These are phyloP conservation scores for Oriolus oriolus DNA, from an alignment of 2,113 vertebrate genomes.

Conservation along the genomic window DNA sequence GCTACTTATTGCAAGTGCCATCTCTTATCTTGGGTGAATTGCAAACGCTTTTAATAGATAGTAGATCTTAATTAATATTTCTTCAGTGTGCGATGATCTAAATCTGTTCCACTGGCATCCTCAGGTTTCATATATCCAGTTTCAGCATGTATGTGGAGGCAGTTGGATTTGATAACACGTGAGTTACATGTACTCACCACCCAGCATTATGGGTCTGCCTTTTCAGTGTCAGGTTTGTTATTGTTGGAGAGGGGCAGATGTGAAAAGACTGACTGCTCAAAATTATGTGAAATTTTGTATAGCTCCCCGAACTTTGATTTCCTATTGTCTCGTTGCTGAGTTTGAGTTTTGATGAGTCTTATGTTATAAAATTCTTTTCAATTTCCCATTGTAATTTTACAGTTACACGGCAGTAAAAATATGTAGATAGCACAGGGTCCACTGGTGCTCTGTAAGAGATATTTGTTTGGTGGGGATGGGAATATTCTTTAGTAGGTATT, in stretches of 20 bases:
- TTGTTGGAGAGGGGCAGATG: slow-evolving; percentile 15
- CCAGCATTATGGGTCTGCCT: not conserved
- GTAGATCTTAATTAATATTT: slow-evolving; percentile 33
- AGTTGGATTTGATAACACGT: not conserved
- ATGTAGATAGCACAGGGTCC: not conserved
- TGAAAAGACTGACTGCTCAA: not conserved
- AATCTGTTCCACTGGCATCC: slow-evolving; percentile 41
- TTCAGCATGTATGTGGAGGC: slow-evolving; percentile 1
- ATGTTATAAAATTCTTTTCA: not conserved
- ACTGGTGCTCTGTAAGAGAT: not conserved
- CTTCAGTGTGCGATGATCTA: slow-evolving; percentile 10
- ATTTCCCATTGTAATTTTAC: not conserved
- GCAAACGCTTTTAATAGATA: slow-evolving; percentile 35
- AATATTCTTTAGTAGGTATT: not conserved
- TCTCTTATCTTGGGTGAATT: not conserved
- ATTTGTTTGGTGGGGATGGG: not conserved
- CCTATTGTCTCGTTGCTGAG: not conserved
- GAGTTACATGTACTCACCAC: not conserved
- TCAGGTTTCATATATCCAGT: slow-evolving; percentile 12
- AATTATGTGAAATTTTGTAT: slow-evolving; percentile 8
- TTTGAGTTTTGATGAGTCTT: not conserved
- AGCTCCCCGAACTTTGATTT: not conserved
- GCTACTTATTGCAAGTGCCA: not conserved
- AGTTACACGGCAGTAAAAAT: not conserved
- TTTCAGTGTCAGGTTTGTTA: slow-evolving; percentile 14